These are phyloP conservation scores for Latrodectus hesperus DNA, from an alignment of 2,888 invertebrate species.

Conservation along the genomic window DNA sequence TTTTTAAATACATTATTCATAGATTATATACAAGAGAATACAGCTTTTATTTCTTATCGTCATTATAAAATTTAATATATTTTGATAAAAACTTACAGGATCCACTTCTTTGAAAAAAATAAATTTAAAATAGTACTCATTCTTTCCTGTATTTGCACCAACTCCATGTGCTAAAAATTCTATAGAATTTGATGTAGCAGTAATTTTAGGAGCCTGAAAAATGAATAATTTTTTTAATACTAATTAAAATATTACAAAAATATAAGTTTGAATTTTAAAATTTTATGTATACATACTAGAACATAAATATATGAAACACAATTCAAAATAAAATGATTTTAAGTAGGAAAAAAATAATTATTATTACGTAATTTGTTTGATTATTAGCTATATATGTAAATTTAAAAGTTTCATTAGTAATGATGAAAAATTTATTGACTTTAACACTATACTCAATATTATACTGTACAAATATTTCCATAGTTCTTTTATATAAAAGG, in stretches of 20 bases:
- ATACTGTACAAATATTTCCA: too few relatives aligned
- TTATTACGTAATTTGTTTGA: too few relatives aligned
- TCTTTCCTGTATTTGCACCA: constrained; percentile 84
- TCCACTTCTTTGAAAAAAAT: constrained; percentile 82
- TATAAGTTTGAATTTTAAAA: constrained; percentile 23
- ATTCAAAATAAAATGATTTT: too few relatives aligned
- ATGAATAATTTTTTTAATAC: neutral
- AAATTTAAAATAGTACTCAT: constrained; percentile 84
- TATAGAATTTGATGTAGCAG: constrained; percentile 81
- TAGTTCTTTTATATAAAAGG: too few relatives aligned
- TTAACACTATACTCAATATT: too few relatives aligned
- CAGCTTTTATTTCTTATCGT: neutral
- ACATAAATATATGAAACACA: too few relatives aligned
- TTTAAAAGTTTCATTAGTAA: too few relatives aligned
- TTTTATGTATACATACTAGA: neutral
- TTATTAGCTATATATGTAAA: too few relatives aligned
- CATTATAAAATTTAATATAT: neutral
- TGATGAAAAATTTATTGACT: too few relatives aligned
- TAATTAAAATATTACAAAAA: neutral
- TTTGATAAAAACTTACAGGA: constrained; percentile 73
- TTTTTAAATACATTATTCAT: too few relatives aligned
- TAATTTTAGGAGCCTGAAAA: constrained; percentile 81
- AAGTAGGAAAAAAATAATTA: too few relatives aligned
- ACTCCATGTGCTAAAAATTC: constrained; percentile 84
- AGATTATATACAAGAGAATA: too few relatives aligned